Evolutionary conservation across 2,797 vertebrate species (phyloP).

Genomic region (Acropternis orthonyx): DNA sequence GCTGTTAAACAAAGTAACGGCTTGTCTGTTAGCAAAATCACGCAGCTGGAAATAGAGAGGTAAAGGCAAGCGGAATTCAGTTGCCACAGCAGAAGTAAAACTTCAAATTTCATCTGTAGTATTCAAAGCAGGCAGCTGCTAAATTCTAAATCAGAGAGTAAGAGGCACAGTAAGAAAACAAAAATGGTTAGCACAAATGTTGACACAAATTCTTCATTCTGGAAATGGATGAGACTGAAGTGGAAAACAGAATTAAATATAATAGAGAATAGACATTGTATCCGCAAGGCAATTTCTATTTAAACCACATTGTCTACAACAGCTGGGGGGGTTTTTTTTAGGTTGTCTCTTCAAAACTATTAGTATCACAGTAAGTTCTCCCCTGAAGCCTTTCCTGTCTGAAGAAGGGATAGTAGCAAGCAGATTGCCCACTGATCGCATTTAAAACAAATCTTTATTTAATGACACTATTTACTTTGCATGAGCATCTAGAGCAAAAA

Average conservation of each 20-base stretch:
- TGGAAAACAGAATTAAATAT: neutral
- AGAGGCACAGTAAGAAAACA: neutral
- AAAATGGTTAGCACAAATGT: neutral
- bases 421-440: neutral
- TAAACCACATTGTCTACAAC: neutral
- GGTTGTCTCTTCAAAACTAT: neutral
- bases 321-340: neutral
- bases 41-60: neutral
- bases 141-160: neutral
- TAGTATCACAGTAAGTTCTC: neutral
- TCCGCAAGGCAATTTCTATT: neutral
- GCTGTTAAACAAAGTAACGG: slow-evolving; percentile 22
- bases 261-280: neutral
- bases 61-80: neutral
- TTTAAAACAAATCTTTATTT: slow-evolving; percentile 49
- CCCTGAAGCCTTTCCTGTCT: slow-evolving; percentile 23
- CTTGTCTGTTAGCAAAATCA: slow-evolving; percentile 6
- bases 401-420: neutral
- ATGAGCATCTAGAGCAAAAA: slow-evolving; percentile 23
- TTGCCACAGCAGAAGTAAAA: neutral
- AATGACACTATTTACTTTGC: slow-evolving; percentile 38
- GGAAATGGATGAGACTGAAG: neutral
- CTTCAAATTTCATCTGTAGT: neutral
- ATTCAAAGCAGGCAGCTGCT: neutral
- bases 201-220: neutral